Evolutionary conservation across 1,140 invertebrate species (phyloP), one percentile per base, ranked within the genome.

Genomic region (Pachyrhynchus sulphureomaculatus): DNA sequence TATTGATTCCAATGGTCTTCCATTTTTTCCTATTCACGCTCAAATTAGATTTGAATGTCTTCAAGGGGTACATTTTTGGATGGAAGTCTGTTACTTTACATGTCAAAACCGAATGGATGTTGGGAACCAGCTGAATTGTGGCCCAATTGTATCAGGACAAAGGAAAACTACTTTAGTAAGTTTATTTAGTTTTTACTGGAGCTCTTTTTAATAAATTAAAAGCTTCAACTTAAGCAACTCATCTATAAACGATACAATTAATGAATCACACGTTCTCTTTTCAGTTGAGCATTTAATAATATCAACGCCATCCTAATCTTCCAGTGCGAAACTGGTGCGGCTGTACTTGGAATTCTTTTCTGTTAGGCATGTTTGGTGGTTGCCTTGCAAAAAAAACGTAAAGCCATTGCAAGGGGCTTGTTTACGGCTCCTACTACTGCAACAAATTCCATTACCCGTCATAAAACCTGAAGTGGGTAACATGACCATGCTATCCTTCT

Each of bases 31-130:
- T 6, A 64, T 77, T n/a, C 72, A 75, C 26, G 68, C 75, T 1
- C 71, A 77, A 62, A 69, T 80, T 15, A 70, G 71, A 12, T 81
- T 80, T 57, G 62, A 69, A 13, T 81, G 80, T 64, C 55, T 70
- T 6, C 66, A 75, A 5, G n/a, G 79, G 78, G 4, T 80, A 77
- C 66, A 68, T 70, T n/a, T 62, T n/a, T 81, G 23, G 58, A 72
- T 13, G 79, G 79, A 6, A 69, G 76, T 33, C 54, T 71, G 5
- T 58, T 77, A 2, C 51, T 79, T 26, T n/a, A n/a, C n/a, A 73
- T 71, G 12, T 82, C 80, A 64, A 65, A 72, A 10, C 36, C 62
- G 18, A 72, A 71, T 23, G 80, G 79, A 3, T 80, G 79, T 59
- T 82, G 80, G 80, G 64, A 68, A 23, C 79, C 80, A 6, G 18